Evolutionary conservation across 1,140 invertebrate genomes (phyloP).

Genomic region (Calliphora vicina): DNA sequence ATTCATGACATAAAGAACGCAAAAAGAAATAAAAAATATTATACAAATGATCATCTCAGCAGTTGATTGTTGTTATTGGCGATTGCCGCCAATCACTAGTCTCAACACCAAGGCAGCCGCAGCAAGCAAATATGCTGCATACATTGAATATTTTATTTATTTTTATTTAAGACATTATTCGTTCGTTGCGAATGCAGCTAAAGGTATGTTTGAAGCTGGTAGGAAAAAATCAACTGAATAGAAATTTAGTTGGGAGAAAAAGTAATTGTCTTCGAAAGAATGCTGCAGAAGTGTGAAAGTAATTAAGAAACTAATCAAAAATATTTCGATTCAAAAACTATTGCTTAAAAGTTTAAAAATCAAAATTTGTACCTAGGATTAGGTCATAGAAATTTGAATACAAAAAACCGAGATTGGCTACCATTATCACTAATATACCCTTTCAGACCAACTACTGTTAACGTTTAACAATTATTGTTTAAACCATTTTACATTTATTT

Average conservation of each 20-base stretch:
- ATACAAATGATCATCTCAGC: constrained; percentile 10
- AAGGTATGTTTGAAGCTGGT: not conserved
- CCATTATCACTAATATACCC: no score
- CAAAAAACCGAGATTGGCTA: no score
- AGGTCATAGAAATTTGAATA: no score
- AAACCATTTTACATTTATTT: no score
- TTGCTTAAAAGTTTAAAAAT: no score
- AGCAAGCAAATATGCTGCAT: not conserved
- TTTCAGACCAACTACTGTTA: no score
- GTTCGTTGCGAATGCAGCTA: not conserved
- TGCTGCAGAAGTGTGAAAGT: no score
- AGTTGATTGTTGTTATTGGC: constrained; percentile 16
- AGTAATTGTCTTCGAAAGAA: not conserved
- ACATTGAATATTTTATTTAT: constrained; percentile 4
- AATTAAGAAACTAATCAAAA: no score
- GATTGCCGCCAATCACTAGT: constrained; percentile 12
- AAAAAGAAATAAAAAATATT: not conserved
- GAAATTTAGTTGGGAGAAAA: not conserved
- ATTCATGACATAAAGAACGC: constrained; percentile 4
- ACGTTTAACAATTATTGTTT: no score
- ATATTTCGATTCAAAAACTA: no score
- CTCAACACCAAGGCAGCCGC: not conserved
- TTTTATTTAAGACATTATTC: not conserved
- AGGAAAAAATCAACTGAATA: not conserved
- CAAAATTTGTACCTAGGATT: no score